These are phyloP conservation scores for Lycocerus yunnanus DNA, from an alignment of 2,888 invertebrate genomes.

Conservation along the genomic window DNA sequence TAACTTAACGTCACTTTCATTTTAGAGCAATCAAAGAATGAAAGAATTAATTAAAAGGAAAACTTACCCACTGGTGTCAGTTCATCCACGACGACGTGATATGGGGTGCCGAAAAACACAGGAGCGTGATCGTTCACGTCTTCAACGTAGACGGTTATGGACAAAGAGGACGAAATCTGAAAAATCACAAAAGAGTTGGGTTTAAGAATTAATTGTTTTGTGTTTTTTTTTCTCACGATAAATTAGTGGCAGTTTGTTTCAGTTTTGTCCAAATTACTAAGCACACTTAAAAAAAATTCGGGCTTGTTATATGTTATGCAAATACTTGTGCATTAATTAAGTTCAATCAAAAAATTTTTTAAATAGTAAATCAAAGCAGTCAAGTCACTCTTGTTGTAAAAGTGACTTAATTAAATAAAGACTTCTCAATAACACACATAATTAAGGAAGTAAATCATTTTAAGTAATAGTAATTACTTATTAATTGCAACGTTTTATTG, in stretches of 20 bases:
- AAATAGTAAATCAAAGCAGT: neutral
- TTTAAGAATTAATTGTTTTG: neutral
- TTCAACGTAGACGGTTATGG: slow-evolving; percentile 86
- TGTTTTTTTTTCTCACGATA: neutral
- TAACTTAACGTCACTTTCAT: neutral
- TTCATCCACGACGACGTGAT: slow-evolving; percentile 79
- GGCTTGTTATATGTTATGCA: neutral
- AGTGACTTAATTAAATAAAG: neutral
- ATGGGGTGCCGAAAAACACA: slow-evolving; percentile 77
- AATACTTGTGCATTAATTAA: neutral
- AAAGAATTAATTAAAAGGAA: neutral
- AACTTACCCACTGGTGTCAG: slow-evolving; percentile 73
- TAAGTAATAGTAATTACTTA: neutral
- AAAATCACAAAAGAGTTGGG: slow-evolving; percentile 34
- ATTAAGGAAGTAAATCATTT: neutral
- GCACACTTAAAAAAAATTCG: neutral
- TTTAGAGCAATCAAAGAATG: neutral
- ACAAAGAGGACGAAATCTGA: slow-evolving; percentile 81
- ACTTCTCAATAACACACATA: neutral
- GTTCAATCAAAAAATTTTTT: neutral
- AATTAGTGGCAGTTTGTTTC: neutral
- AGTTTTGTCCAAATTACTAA: neutral
- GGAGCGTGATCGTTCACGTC: slow-evolving; percentile 87
- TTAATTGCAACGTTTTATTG: neutral
- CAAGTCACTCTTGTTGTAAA: neutral